phyloP scores from a whole-genome alignment of 2,113 vertebrate genomes.

The Strigops habroptila region DNA sequence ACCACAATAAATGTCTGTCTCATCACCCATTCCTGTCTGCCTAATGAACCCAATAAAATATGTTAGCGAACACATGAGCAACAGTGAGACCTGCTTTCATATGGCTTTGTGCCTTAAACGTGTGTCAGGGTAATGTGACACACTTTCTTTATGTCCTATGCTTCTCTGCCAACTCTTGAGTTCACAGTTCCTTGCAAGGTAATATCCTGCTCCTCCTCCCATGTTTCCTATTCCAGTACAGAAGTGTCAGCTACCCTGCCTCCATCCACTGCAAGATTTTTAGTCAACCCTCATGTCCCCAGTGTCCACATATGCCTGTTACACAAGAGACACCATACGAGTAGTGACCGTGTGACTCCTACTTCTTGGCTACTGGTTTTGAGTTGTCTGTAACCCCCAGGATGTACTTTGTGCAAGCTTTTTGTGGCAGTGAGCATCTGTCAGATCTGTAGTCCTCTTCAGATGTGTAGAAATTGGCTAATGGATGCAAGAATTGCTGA shows the following conservation, averaged over 20 bases:
- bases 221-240: neutral
- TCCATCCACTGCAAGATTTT: neutral
- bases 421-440: neutral
- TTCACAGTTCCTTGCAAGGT: neutral
- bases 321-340: accelerated
- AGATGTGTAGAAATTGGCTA: neutral
- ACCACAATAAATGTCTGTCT: neutral
- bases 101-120: neutral
- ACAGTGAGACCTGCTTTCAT: neutral
- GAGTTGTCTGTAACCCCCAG: neutral
- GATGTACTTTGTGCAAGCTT: neutral
- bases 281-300: neutral
- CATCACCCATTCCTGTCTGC: neutral
- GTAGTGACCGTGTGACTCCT: neutral
- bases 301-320: neutral
- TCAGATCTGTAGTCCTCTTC: neutral
- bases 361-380: neutral
- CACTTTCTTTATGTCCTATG: neutral
- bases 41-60: neutral
- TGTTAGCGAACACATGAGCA: neutral
- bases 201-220: neutral
- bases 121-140: neutral
- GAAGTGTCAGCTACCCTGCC: neutral
- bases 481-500: neutral
- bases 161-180: neutral